Base-by-base conservation (phyloP, 2,888 invertebrate genomes). In the Apotomis capreana region DNA sequence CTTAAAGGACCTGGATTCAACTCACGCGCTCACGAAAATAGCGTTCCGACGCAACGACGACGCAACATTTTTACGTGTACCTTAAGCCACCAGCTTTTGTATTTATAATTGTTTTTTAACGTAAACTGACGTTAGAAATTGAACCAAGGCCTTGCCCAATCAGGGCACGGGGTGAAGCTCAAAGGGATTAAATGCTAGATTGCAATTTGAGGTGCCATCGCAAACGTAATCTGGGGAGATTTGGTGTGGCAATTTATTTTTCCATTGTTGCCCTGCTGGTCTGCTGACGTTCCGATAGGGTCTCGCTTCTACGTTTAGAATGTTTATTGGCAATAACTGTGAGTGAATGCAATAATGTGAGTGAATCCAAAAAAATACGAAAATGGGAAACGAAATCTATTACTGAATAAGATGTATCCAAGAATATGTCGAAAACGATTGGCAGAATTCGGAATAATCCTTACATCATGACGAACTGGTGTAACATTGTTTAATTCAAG, bases 161-260 rank as follows among this genome's bases (percentile, higher is more conserved):
- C 61, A 57, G 60, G 10, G 54, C 46, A n/a, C 51, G 58, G 63
- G 37, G n/a, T 9, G 36, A 46, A 55, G 62, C 67, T 68, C 54
- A 71, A 55, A 26, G 61, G 67, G 71, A 71, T 71, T 71, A 71
- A 71, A 62, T 36, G 55, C 61, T 67, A 57, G 55, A 67, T 67
- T 62, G 67, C 67, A 67, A 71, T 71, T 67, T 55, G 61, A 70
- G 70, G 64, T 65, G 70, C 52, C 54, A 54, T 52, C 5, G 44
- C 52, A 46, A 40, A 64, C 70, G 12, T 46, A 64, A 70, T 64
- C 59, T 58, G n/a, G 13, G 49, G 54, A 55, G 67, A 67, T 68
- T 65, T 68, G 55, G 40, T 15, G 37, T 46, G 49, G 37, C 49
- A 54, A 55, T 54, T 65, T 64, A 64, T 70, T 65, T 70, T 65